Conservation (phyloP, 2,113 vertebrate genomes). For the Aptenodytes forsteri region DNA sequence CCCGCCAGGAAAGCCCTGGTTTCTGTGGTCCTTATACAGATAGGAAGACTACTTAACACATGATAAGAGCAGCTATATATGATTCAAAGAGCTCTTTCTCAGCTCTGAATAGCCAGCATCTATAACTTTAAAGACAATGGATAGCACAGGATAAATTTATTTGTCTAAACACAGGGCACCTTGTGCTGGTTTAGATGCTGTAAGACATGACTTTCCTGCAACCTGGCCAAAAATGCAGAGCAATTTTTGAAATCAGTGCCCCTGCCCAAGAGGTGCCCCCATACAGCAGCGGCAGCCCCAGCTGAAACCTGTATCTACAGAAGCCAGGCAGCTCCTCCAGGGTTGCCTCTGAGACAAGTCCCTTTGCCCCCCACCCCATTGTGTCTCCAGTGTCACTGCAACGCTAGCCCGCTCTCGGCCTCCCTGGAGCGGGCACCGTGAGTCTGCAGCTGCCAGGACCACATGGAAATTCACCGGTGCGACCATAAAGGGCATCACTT, state of each 20-base stretch:
- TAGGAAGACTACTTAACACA: neutral
- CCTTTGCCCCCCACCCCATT: rapidly evolving
- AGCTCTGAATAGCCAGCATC: neutral
- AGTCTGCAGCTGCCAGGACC: no score
- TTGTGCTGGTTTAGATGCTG: neutral
- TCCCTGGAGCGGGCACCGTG: rapidly evolving
- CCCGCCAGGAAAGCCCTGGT: neutral
- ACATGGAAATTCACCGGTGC: rapidly evolving
- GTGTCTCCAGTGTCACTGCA: rapidly evolving
- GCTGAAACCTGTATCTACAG: neutral
- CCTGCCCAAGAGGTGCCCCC: neutral
- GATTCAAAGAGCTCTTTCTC: neutral
- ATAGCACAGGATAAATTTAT: neutral
- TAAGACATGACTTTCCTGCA: neutral
- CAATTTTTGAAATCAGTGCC: neutral
- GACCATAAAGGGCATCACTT: neutral
- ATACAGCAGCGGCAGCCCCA: neutral
- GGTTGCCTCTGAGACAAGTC: neutral
- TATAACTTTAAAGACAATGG: neutral
- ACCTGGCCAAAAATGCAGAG: neutral
- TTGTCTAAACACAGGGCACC: neutral
- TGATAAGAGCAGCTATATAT: neutral
- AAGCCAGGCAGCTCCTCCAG: neutral
- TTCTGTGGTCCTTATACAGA: neutral
- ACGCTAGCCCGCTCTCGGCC: rapidly evolving